Conservation (phyloP, 2,888 invertebrate species). For the Resseliella maxima region DNA sequence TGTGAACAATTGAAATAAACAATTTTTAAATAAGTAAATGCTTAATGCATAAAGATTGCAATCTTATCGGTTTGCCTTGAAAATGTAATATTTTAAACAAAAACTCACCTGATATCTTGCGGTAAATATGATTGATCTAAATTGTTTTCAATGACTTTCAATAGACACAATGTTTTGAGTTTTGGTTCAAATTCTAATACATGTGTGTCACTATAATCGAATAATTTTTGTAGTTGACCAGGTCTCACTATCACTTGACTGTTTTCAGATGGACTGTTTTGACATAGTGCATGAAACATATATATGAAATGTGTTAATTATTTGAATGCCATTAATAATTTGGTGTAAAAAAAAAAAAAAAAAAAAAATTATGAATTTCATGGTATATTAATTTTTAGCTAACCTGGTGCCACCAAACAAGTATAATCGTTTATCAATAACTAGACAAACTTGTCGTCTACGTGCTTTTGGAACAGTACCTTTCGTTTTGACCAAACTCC, state of each 20-base stretch:
- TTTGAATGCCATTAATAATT: background rate
- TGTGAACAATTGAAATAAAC: too few species aligned
- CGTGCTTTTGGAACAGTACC: constrained; percentile 75
- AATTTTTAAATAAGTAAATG: constrained; percentile 43
- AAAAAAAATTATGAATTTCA: background rate
- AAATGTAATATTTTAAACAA: constrained; percentile 12
- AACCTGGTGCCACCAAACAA: constrained; percentile 93
- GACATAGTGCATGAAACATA: background rate
- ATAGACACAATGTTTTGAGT: constrained; percentile 78
- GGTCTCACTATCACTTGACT: constrained; percentile 56
- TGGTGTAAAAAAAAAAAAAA: background rate
- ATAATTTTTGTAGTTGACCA: constrained; percentile 64
- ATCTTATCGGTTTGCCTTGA: background rate
- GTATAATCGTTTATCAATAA: constrained; percentile 78
- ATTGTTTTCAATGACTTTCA: constrained; percentile 74
- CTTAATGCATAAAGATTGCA: background rate
- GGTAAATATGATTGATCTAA: constrained; percentile 76
- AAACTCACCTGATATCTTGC: constrained; percentile 72
- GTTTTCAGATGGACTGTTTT: constrained; percentile 57
- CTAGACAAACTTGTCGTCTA: constrained; percentile 83
- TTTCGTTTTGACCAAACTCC: constrained; percentile 72
- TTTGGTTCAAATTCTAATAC: constrained; percentile 83
- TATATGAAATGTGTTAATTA: constrained; percentile 4
- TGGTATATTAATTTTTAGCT: constrained; percentile 57
- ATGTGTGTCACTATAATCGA: constrained; percentile 86